Evolutionary conservation across 1,140 invertebrate species (phyloP), one percentile per base, ranked within the genome.

Genomic region (Chlorops oryzae): DNA sequence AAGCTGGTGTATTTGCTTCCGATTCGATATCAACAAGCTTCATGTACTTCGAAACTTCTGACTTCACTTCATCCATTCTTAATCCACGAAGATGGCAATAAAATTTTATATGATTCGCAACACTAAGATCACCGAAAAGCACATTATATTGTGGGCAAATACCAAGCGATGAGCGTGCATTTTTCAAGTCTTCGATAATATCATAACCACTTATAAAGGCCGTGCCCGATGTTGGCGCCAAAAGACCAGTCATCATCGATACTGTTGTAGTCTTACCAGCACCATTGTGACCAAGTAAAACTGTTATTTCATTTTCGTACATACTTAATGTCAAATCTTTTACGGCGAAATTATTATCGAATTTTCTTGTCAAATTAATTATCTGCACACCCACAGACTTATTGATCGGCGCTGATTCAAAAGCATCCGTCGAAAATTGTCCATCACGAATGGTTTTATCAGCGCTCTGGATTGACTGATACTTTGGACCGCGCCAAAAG

Each of bases 111-210:
- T 96, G 93, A 73, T 96, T 90, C 18, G 78, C 74, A 2, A 95
- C 90, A n/a, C 86, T 95, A 13, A 96, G 74, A 52, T 88, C 84
- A 40, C 88, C 83, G 67, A 96, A 95, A 1, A 96, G 77, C 54
- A 95, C 84, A 70, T 96, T 89, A 63, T 93, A 86, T 71, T 98
- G 95, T 7, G 92, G 92, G 72, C 95, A 98, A 1, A 92, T 72
- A 1, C 88, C 87, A 1, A 93, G 3, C 5, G 45, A 54, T 1
- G 20, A 7, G 0, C 47, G 51, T 0, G 56, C 58, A n/a, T 13
- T 21, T 1, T 20, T 2, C 20, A 13, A 3, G 7, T 47, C 65
- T 52, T 80, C 82, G 23, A 66, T 61, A 35, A 87, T 80, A 60
- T 86, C 80, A 58, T 74, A 77, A 6, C 81, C 84, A 57, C 81